Evolutionary conservation across 2,113 vertebrate species (phyloP), one percentile per base, ranked within the genome.

Genomic region (Cryptomyrus ogoouensis): DNA sequence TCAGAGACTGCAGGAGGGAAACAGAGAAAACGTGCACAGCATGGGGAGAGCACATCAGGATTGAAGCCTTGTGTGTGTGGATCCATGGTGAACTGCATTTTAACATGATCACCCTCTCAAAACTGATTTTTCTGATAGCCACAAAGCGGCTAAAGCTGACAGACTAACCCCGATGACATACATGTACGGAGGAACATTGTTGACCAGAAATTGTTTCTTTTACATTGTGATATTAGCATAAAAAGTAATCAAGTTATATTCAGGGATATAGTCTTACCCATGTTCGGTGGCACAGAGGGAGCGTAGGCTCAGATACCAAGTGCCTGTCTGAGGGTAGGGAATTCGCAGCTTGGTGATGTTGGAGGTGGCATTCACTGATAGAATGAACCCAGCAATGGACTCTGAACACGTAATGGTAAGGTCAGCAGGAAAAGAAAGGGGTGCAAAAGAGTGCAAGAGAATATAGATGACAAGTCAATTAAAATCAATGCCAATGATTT

Each of bases 271-370:
- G n/a, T 50, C 97, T 96, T 94, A 99, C 98, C 98, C 97, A 0
- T 96, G 95, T 53, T 97, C 96, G 0, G 94, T 95, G 91, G 95
- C 94, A n/a, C 98, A 99, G 3, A 98, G 95, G 0, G 97, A 97
- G 90, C 97, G 97, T 89, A 99, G 96, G 50, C 97, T 98, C 89
- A 99, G 96, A 94, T 98, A 99, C 98, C 98, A 99, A 90, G 96
- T 98, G 89, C 98, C 98, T 0, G 98, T 99, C 94, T 98, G 98
- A 0, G 98, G 98, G 91, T 99, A 99, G 0, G 98, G 98, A 66
- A 99, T 97, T 90, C 98, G 96, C 90, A 99, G 93, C 90, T 97
- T 97, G 93, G 97, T 97, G 90, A 98, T 93, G 91, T 96, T 97
- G 92, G 96, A 93, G 0, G 96, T 96, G 62, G 96, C 89, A 0